Conservation (phyloP, 2,797 vertebrate genomes). For the Phoeniculus purpureus region DNA sequence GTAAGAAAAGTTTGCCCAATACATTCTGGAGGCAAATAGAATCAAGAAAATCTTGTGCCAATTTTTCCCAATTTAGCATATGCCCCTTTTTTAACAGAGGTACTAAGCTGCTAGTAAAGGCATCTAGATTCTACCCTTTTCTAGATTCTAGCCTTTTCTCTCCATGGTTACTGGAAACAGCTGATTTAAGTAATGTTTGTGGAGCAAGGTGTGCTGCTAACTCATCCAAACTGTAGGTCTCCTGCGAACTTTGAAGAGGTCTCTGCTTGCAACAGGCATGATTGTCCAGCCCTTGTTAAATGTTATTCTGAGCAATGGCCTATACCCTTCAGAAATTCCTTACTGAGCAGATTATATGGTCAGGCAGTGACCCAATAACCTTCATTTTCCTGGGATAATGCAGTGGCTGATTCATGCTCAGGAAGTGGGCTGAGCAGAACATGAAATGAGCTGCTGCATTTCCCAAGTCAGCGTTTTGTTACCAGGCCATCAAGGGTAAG, state of each 20-base stretch:
- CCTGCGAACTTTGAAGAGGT: not conserved
- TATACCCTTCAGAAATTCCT: constrained; percentile 28
- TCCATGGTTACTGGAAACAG: not conserved
- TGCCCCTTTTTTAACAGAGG: not conserved
- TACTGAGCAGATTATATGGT: constrained; percentile 18
- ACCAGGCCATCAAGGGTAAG: constrained; percentile 11
- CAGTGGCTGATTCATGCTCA: constrained; percentile 2
- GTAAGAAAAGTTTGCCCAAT: not conserved
- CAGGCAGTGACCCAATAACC: constrained; percentile 45
- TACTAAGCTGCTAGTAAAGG: not conserved
- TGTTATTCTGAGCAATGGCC: constrained; percentile 31
- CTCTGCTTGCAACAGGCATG: not conserved
- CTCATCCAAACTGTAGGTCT: constrained; percentile 16
- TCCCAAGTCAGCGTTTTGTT: constrained; percentile 43
- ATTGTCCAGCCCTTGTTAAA: constrained; percentile 34
- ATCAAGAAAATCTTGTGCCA: not conserved
- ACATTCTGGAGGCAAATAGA: not conserved
- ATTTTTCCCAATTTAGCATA: not conserved
- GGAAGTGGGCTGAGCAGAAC: not conserved
- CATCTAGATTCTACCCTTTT: not conserved
- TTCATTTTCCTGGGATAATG: constrained; percentile 53
- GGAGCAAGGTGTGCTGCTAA: not conserved
- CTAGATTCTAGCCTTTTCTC: not conserved
- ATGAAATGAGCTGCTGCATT: constrained; percentile 34
- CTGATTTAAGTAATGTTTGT: not conserved